Conservation (phyloP, 2,797 vertebrate genomes). For the Silurus aristotelis region DNA sequence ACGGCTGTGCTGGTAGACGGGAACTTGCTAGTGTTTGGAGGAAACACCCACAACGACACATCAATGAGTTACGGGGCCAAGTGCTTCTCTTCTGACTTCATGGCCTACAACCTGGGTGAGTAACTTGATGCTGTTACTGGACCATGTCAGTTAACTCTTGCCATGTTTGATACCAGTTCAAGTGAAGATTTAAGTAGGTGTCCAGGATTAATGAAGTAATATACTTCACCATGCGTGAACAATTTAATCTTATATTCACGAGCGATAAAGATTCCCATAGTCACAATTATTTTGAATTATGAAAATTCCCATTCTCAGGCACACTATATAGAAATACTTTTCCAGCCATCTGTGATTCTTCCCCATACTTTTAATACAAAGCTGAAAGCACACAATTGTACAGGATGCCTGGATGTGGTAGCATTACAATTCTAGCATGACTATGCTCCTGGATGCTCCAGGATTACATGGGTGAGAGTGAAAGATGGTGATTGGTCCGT, state of each 20-base stretch:
- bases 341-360: too few relatives aligned
- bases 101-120: slow-evolving; percentile 93
- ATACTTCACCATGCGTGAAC: background rate
- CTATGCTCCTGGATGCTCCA: too few relatives aligned
- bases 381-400: too few relatives aligned
- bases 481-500: too few relatives aligned
- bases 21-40: slow-evolving; percentile 93
- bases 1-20: slow-evolving; percentile 89
- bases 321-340: too few relatives aligned
- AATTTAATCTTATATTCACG: background rate
- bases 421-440: too few relatives aligned
- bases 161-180: background rate
- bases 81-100: slow-evolving; percentile 96
- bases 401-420: too few relatives aligned
- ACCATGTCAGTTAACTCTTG: background rate
- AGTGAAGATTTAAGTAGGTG: background rate
- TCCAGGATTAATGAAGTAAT: background rate
- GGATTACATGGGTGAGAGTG: too few relatives aligned
- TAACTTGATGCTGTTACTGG: slow-evolving; percentile 18
- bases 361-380: too few relatives aligned
- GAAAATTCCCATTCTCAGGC: background rate
- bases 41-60: slow-evolving; percentile 98
- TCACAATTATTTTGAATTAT: background rate
- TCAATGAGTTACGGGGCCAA: slow-evolving; percentile 98
- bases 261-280: background rate